These are phyloP conservation scores for Scaptomyza flava DNA, from an alignment of 2,888 invertebrate species.

Conservation along the genomic window DNA sequence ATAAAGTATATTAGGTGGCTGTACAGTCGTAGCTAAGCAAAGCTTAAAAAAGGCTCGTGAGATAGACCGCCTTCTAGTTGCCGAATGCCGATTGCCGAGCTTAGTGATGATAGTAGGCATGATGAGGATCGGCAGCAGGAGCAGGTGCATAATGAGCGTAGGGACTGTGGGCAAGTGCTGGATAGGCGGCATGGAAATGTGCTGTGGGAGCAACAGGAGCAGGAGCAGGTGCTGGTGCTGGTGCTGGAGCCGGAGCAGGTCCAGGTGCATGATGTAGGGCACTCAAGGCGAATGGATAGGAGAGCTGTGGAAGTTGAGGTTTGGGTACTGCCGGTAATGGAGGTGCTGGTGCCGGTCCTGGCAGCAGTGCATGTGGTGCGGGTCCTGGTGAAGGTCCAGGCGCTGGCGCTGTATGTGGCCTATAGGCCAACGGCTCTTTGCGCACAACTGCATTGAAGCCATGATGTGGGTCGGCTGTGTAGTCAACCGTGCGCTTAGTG, in stretches of 20 bases:
- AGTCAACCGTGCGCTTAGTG: constrained; percentile 87
- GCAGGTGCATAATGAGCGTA: constrained; percentile 73
- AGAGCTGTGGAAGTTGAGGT: constrained; percentile 46
- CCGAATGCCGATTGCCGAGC: constrained; percentile 9
- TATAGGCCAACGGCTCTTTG: constrained; percentile 82
- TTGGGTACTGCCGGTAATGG: constrained; percentile 75
- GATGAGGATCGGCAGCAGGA: constrained; percentile 63
- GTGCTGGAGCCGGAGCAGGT: constrained; percentile 47
- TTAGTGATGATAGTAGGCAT: constrained; percentile 77
- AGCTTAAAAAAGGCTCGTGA: constrained; percentile 9
- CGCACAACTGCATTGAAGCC: constrained; percentile 84
- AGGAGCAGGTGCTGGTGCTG: constrained; percentile 56
- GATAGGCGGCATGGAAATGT: constrained; percentile 79
- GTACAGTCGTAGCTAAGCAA: constrained; percentile 17
- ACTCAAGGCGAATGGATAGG: constrained; percentile 60
- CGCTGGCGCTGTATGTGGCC: constrained; percentile 43
- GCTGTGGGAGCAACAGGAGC: constrained; percentile 55
- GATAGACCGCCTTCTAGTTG: constrained; percentile 47
- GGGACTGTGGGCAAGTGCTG: constrained; percentile 76
- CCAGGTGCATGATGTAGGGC: constrained; percentile 45
- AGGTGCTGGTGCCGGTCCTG: constrained; percentile 66
- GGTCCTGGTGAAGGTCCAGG: constrained; percentile 50
- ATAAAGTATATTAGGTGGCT: neutral
- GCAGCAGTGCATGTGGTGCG: constrained; percentile 49
- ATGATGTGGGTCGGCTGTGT: constrained; percentile 85